Base-by-base conservation (phyloP, 2,888 invertebrate species). In the Ferdinandea cuprea region DNA sequence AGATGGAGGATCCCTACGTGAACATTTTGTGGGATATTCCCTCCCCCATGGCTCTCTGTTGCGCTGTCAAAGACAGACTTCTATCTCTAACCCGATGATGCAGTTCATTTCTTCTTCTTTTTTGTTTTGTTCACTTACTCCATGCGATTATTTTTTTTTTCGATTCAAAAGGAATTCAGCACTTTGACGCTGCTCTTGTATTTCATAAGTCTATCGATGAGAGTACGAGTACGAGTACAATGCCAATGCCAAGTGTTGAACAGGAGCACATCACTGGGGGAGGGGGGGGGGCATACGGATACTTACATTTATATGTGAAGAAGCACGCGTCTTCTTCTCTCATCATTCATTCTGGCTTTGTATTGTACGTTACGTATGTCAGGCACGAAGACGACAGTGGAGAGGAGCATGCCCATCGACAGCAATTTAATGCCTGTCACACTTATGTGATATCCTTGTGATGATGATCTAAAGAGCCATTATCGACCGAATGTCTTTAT, bases 351-450 rank as follows among this genome's bases (percentile, higher is more conserved):
- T 69, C 56, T 4, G 46, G 8, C n/a, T 37, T 32, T 68, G 74
- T 42, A 40, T 28, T 21, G 13, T 21, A 13, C 13, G 25, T 25
- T 63, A 44, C 54, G 72, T 44, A 52, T 15, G 65, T 59, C 72
- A 66, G 59, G 21, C 17, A 30, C 11, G 19, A 11, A 11, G 3
- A 2, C 9, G 9, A 48, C 9, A 21, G 1, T 58, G 65, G 21
- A 9, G 2, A 19, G 54, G n/a, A 1, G 6, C 44, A 59, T 50
- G 42, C 61, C 59, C 68, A 65, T 58, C 52, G 77, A 71, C 76
- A 63, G 69, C 81, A 76, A 81, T 77, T 77, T 76, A 77, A 81
- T 76, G 71, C 81, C 77, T 71, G 81, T 77, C 81, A 81, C 81
- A 81, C 77, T 81, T 76, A 54, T 59, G 40, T 37, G 71, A 59